Conservation (phyloP, 2,888 invertebrate species). For the Drosophila fungiperda region DNA sequence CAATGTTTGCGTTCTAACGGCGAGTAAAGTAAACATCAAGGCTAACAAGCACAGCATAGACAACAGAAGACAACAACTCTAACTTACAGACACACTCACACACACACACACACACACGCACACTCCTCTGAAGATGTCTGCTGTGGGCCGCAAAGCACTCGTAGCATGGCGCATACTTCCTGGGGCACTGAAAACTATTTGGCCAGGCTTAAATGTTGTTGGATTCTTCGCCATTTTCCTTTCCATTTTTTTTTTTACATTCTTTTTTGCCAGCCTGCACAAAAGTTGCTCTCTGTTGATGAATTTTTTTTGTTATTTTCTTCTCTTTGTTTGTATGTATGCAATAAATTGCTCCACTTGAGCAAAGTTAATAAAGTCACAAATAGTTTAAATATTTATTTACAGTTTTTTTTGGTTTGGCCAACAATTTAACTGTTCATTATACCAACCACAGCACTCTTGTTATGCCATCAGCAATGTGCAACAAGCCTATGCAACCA, state of each 20-base stretch:
- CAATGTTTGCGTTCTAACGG: conserved; percentile 50
- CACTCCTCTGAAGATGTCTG: conserved; percentile 9
- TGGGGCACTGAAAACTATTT: conserved; percentile 43
- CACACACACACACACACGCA: conserved; percentile 3
- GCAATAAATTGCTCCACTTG: conserved; percentile 80
- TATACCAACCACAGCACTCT: conserved; percentile 29
- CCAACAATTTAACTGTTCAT: conserved; percentile 63
- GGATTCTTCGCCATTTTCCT: conserved; percentile 12
- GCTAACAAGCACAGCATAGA: conserved; percentile 36
- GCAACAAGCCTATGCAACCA: neutral
- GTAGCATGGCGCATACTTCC: conserved; percentile 23
- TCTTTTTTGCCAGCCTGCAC: conserved; percentile 10
- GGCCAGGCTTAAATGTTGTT: conserved; percentile 53
- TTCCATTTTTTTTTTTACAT: conserved; percentile 7
- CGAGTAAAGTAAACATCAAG: conserved; percentile 48
- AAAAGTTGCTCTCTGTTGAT: conserved; percentile 40
- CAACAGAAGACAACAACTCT: conserved; percentile 14
- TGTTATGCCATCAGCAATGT: neutral
- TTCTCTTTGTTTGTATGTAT: conserved; percentile 37
- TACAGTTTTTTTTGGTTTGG: conserved; percentile 72
- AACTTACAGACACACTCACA: conserved; percentile 8
- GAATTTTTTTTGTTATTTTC: neutral
- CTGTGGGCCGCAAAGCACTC: conserved; percentile 43
- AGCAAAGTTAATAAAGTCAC: conserved; percentile 80
- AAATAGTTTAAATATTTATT: conserved; percentile 81